phyloP scores from a whole-genome alignment of 2,888 invertebrate genomes.

The Lepidonotus clava region DNA sequence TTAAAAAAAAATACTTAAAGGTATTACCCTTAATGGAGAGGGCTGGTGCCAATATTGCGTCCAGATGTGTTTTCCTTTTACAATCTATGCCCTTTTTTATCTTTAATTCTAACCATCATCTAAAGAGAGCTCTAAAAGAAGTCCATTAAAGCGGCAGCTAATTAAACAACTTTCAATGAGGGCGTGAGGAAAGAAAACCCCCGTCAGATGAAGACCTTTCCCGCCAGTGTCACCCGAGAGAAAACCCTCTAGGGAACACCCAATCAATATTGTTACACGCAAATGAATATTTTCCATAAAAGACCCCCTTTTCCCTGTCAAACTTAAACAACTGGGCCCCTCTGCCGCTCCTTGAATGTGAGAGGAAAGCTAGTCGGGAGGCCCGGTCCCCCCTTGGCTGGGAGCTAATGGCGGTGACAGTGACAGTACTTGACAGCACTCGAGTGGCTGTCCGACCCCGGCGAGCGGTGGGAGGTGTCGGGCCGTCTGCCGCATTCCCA shows the following conservation, averaged over 20 bases:
- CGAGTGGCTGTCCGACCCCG: not conserved
- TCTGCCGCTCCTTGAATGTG: not conserved
- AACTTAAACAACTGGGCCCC: not conserved
- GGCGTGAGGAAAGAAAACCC: not conserved
- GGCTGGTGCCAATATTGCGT: no score
- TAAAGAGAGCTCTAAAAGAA: not conserved
- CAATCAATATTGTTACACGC: slow-evolving; percentile 25
- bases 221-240: not conserved
- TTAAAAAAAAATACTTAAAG: no score
- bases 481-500: slow-evolving; percentile 1
- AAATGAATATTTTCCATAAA: not conserved
- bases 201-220: not conserved
- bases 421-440: slow-evolving; percentile 10
- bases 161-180: slow-evolving; percentile 33
- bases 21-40: no score
- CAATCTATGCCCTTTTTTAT: no score
- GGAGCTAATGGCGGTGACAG: no score
- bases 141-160: slow-evolving; percentile 3
- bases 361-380: no score
- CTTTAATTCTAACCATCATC: not conserved
- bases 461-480: not conserved
- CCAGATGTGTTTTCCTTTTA: no score
- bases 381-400: no score
- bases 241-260: not conserved
- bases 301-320: not conserved